Evolutionary conservation across 35 echinoderm and acorn worm genomes (phyloP).

Genomic region (Apostichopus japonicus): DNA sequence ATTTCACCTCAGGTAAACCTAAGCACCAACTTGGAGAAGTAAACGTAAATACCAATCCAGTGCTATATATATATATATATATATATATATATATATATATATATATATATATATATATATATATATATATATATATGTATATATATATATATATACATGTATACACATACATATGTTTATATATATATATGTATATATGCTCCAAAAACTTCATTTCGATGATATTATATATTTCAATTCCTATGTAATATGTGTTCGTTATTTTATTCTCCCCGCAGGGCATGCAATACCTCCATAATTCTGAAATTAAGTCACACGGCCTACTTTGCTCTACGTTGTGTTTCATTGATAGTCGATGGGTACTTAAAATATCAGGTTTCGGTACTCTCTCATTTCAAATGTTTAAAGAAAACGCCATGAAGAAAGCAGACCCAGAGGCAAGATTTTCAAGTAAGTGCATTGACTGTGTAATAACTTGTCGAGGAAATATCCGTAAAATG

Average conservation of each 20-base stretch:
- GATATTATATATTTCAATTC: neutral
- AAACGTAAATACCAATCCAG: too few relatives aligned
- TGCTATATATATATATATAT: too few relatives aligned
- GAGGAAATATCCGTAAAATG: neutral
- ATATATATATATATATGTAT: too few relatives aligned
- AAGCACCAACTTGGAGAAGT: too few relatives aligned
- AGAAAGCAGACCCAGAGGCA: constrained; percentile 61
- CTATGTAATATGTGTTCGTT: neutral
- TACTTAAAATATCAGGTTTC: constrained; percentile 86
- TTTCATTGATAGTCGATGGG: constrained; percentile 92
- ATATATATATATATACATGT: too few relatives aligned
- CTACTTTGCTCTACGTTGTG: constrained; percentile 77
- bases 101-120: too few relatives aligned
- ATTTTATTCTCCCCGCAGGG: constrained; percentile 61
- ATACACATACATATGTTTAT: too few relatives aligned
- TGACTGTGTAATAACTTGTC: neutral
- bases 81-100: too few relatives aligned
- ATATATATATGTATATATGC: too few relatives aligned
- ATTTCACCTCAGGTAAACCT: too few relatives aligned
- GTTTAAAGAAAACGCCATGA: constrained; percentile 70
- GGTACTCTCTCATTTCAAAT: constrained; percentile 75
- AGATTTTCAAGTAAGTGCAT: constrained; percentile 81
- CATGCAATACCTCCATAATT: constrained; percentile 87
- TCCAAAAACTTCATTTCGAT: too few relatives aligned
- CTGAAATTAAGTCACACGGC: constrained; percentile 91